Percentiles rank a stretch among this genome's conserved stretches.
These are phyloP conservation scores for Prochilodus magdalenae DNA, from an alignment of 2,113 vertebrate species.

Conservation along the genomic window DNA sequence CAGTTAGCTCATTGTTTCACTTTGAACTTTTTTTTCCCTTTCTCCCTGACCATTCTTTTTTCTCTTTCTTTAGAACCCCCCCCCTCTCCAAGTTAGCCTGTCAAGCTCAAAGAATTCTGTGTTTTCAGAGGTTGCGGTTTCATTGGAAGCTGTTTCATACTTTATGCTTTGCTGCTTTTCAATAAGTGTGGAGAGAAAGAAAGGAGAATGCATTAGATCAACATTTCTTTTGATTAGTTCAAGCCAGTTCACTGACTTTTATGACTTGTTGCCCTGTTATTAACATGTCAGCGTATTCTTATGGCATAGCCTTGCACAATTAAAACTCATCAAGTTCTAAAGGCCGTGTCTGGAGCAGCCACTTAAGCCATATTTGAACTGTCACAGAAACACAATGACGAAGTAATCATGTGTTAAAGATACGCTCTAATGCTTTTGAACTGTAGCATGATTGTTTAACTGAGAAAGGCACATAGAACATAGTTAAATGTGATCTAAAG, in stretches of 20 bases:
- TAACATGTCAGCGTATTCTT: slow-evolving; percentile 47
- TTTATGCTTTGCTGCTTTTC: slow-evolving; percentile 41
- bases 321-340: slow-evolving; percentile 39
- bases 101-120: slow-evolving; percentile 10
- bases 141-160: slow-evolving; percentile 42
- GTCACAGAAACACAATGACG: slow-evolving; percentile 29
- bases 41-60: slow-evolving; percentile 36
- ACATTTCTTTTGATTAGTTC: slow-evolving; percentile 41
- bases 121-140: slow-evolving; percentile 29
- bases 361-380: slow-evolving; percentile 21
- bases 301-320: slow-evolving; percentile 34
- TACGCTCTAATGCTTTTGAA: slow-evolving; percentile 21
- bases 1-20: slow-evolving; percentile 61
- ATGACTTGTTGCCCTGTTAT: slow-evolving; percentile 43
- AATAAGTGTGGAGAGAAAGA: slow-evolving; percentile 20
- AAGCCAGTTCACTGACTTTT: slow-evolving; percentile 45
- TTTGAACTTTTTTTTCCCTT: slow-evolving; percentile 59
- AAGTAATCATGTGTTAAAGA: slow-evolving; percentile 40
- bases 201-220: slow-evolving; percentile 35
- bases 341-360: slow-evolving; percentile 25
- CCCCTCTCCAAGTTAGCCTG: neutral
- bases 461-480: neutral
- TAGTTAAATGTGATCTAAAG: neutral
- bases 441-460: slow-evolving; percentile 21
- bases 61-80: neutral